phyloP scores from a whole-genome alignment of 2,113 vertebrate genomes.

The Thalassoma bifasciatum region DNA sequence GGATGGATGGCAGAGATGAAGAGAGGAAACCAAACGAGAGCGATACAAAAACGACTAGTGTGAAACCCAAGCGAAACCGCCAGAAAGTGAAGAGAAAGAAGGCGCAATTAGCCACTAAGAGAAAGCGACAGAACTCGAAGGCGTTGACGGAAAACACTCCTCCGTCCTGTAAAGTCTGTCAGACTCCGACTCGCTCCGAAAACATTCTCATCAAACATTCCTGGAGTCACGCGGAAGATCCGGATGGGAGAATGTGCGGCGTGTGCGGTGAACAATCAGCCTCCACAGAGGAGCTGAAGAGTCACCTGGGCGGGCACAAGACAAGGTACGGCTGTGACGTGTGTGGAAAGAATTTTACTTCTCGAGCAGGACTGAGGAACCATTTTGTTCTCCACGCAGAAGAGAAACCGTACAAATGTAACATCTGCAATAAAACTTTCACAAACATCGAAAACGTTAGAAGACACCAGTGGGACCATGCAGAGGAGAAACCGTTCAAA shows the following conservation, averaged over 20 bases:
- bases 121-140: neutral
- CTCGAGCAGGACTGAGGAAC: neutral
- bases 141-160: neutral
- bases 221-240: constrained; percentile 5
- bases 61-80: neutral
- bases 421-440: too few species aligned
- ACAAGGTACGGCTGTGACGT: constrained; percentile 24
- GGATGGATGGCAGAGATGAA: neutral
- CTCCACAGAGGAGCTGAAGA: constrained; percentile 2
- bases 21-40: constrained; percentile 16
- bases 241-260: neutral
- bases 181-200: accelerated
- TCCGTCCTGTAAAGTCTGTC: constrained; percentile 43
- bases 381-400: neutral
- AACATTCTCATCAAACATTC: constrained; percentile 41
- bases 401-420: neutral
- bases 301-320: constrained; percentile 24
- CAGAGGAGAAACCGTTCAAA: neutral
- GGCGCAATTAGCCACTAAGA: neutral
- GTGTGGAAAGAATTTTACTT: constrained; percentile 36
- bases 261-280: constrained; percentile 40
- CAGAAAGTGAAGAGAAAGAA: neutral
- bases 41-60: neutral
- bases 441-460: neutral
- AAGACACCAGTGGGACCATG: neutral